phyloP scores from a whole-genome alignment of 1,140 invertebrate species.

The Aphelinus certus region DNA sequence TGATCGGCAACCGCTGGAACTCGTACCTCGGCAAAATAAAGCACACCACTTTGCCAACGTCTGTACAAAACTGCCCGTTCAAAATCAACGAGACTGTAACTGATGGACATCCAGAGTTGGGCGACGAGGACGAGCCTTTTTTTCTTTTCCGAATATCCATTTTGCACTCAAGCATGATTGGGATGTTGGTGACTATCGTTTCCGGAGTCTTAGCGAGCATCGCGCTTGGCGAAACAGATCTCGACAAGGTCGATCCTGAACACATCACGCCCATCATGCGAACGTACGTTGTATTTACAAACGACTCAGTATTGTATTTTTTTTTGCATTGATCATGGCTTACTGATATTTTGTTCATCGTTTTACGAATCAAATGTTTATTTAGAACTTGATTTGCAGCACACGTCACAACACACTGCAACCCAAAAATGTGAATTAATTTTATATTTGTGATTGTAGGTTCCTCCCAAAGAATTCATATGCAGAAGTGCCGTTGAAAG shows the following conservation, averaged over 20 bases:
- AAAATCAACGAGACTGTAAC: slow-evolving; percentile 4
- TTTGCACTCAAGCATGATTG: slow-evolving; percentile 70
- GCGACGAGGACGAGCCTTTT: slow-evolving; percentile 44
- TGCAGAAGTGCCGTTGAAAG: slow-evolving; percentile 14
- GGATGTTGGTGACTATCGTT: slow-evolving; percentile 58
- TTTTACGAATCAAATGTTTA: neutral
- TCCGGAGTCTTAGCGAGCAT: slow-evolving; percentile 63
- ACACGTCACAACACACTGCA: too few relatives aligned
- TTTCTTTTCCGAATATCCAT: slow-evolving; percentile 68
- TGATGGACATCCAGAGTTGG: neutral
- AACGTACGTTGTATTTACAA: slow-evolving; percentile 32
- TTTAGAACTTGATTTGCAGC: neutral
- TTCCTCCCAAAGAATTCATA: slow-evolving; percentile 9
- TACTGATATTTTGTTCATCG: neutral
- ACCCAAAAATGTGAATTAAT: neutral
- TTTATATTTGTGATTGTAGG: slow-evolving; percentile 1
- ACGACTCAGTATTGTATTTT: neutral
- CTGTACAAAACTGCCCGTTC: slow-evolving; percentile 57
- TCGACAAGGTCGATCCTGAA: slow-evolving; percentile 44
- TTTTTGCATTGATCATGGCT: neutral
- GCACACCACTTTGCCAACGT: slow-evolving; percentile 51
- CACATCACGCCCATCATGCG: slow-evolving; percentile 49
- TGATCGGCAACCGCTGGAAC: slow-evolving; percentile 61
- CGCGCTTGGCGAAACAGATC: slow-evolving; percentile 57
- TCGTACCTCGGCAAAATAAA: slow-evolving; percentile 53